Evolutionary conservation across 2,113 vertebrate species (phyloP).

Genomic region (Aleadryas rufinucha): DNA sequence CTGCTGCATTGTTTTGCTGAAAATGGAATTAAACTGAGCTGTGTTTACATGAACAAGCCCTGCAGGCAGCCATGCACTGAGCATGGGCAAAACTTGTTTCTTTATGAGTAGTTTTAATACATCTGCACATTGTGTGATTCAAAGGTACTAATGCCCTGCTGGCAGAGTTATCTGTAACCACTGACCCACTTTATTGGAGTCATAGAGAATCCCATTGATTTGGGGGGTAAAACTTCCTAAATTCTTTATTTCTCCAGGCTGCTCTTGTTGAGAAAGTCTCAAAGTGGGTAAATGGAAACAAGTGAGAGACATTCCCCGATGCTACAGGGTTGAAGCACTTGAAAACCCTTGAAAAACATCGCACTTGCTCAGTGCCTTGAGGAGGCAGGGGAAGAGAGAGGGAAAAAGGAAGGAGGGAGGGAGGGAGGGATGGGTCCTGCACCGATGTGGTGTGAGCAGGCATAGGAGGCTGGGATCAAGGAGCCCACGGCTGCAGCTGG

Average conservation of each 20-base stretch:
- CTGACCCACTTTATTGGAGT: not conserved
- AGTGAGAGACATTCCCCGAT: not conserved
- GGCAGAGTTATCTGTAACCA: not conserved
- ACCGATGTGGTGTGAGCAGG: accelerated
- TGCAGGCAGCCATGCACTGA: not conserved
- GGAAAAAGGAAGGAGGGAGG: not conserved
- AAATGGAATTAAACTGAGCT: conserved; percentile 21
- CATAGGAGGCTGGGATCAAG: not conserved
- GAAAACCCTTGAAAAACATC: not conserved
- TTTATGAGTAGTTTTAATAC: not conserved
- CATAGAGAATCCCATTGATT: not conserved
- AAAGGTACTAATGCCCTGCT: not conserved
- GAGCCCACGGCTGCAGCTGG: not conserved
- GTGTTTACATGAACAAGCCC: conserved; percentile 1
- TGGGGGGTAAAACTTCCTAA: not conserved
- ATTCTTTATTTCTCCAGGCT: not conserved
- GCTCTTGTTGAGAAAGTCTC: not conserved
- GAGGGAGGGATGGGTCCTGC: not conserved
- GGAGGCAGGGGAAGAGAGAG: not conserved
- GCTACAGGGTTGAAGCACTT: not conserved
- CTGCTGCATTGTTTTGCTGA: conserved; percentile 41
- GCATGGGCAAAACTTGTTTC: not conserved
- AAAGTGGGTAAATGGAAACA: not conserved
- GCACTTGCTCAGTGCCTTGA: not conserved
- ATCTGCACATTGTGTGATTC: not conserved